phyloP scores from a whole-genome alignment of 1,140 invertebrate species.

The Drosophila pectinifera region DNA sequence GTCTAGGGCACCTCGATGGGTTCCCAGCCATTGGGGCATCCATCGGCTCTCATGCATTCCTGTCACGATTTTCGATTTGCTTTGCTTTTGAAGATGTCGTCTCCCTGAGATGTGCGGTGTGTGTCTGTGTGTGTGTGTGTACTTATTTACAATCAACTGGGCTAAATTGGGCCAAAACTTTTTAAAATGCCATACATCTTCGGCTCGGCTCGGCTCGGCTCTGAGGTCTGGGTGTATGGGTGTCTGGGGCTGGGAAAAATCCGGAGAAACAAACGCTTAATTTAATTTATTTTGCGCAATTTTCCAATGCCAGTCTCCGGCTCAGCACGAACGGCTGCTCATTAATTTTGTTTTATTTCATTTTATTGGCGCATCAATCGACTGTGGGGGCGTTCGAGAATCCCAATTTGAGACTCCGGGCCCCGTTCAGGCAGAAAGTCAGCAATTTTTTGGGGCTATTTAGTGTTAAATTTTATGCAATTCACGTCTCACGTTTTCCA shows the following conservation, averaged over 20 bases:
- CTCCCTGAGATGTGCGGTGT: background rate
- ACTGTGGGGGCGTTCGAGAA: conserved; percentile 50
- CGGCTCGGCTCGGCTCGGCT: conserved; percentile 18
- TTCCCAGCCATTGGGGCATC: conserved; percentile 25
- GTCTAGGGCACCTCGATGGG: conserved; percentile 2
- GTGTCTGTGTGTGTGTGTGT: conserved; percentile 23
- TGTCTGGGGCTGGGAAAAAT: conserved; percentile 32
- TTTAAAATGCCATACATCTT: conserved; percentile 72
- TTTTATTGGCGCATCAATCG: conserved; percentile 74
- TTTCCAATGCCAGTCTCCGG: conserved; percentile 34
- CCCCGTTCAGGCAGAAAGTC: conserved; percentile 42
- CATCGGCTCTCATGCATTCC: conserved; percentile 59
- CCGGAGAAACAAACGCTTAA: conserved; percentile 80
- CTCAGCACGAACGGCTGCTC: conserved; percentile 67
- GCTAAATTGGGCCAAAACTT: conserved; percentile 70
- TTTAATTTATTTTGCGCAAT: conserved; percentile 77
- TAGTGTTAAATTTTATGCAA: conserved; percentile 74
- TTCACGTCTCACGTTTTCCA: conserved; percentile 68
- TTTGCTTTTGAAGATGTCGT: conserved; percentile 71
- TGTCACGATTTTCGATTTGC: conserved; percentile 80
- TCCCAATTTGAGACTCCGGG: conserved; percentile 37
- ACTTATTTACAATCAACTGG: conserved; percentile 78
- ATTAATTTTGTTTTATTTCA: conserved; percentile 83
- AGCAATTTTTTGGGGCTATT: conserved; percentile 66
- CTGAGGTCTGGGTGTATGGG: conserved; percentile 30